These are phyloP conservation scores for Caenorhabditis sp. DNA, from an alignment of 2,888 invertebrate species.

Conservation along the genomic window DNA sequence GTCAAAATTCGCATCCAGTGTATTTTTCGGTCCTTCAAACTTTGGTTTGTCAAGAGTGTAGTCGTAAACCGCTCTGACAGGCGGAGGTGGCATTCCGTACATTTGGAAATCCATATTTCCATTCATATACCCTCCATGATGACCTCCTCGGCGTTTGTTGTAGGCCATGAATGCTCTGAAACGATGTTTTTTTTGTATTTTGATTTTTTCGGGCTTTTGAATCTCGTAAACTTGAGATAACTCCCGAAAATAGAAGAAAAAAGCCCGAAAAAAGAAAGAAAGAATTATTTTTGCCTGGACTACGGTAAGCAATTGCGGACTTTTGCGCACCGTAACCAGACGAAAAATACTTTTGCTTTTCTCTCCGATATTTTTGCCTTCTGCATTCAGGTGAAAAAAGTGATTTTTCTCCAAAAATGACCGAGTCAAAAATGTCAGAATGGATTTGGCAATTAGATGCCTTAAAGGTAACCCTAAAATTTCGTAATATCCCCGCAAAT, in stretches of 20 bases:
- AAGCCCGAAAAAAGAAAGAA: background rate
- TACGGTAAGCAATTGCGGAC: slow-evolving; percentile 56
- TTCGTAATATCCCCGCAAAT: background rate
- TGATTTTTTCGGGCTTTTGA: too few species aligned
- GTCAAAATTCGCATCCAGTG: background rate
- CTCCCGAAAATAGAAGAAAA: background rate
- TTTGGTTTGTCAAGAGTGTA: slow-evolving; percentile 12
- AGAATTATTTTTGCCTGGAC: background rate
- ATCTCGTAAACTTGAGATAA: too few species aligned
- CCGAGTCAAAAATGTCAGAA: slow-evolving; percentile 36
- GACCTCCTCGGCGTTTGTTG: background rate
- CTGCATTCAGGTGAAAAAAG: background rate
- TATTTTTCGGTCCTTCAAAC: slow-evolving; percentile 26
- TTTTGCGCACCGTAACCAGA: slow-evolving; percentile 35
- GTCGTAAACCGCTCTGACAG: slow-evolving; percentile 30
- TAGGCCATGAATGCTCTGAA: too few species aligned
- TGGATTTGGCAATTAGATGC: slow-evolving; percentile 60
- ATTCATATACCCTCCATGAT: background rate
- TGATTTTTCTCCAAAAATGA: slow-evolving; percentile 6
- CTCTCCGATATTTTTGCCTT: too few species aligned
- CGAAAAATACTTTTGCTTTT: background rate
- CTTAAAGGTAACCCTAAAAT: slow-evolving; percentile 24
- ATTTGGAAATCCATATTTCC: background rate
- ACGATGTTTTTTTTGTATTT: too few species aligned
- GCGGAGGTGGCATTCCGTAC: background rate